Conservation (phyloP, 2,113 vertebrate species). For the Clarias magur region DNA sequence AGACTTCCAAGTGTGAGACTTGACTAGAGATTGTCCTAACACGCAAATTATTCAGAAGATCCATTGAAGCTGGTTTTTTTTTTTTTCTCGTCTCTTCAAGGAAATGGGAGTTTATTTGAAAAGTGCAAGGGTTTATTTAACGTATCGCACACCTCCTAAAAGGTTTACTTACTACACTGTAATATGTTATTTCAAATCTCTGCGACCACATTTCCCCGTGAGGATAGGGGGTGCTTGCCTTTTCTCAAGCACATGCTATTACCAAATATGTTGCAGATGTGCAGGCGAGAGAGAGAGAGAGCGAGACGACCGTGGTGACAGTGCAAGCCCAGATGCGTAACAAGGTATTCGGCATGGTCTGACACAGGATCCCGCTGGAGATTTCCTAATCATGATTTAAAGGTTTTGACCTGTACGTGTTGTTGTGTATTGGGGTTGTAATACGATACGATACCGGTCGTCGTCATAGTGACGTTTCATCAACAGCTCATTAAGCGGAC, state of each 20-base stretch:
- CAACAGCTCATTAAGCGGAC: background rate
- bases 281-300: conserved; percentile 36
- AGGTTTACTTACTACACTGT: conserved; percentile 74
- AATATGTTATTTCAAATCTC: conserved; percentile 79
- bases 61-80: conserved; percentile 60
- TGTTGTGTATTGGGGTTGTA: background rate
- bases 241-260: conserved; percentile 64
- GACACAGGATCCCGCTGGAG: background rate
- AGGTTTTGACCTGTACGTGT: background rate
- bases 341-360: background rate
- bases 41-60: conserved; percentile 65
- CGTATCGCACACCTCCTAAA: conserved; percentile 75
- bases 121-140: conserved; percentile 74
- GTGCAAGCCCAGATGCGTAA: conserved; percentile 4
- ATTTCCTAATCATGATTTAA: background rate
- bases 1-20: conserved; percentile 20
- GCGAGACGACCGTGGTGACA: conserved; percentile 24
- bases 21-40: conserved; percentile 51
- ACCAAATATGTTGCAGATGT: conserved; percentile 78
- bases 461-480: background rate
- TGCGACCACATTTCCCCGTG: conserved; percentile 72
- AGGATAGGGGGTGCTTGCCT: conserved; percentile 68
- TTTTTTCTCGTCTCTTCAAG: conserved; percentile 59
- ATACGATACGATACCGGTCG: background rate
- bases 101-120: conserved; percentile 78